Evolutionary conservation across 2,113 vertebrate species (phyloP), one percentile per base, ranked within the genome.

Genomic region (Actinemys pallida): DNA sequence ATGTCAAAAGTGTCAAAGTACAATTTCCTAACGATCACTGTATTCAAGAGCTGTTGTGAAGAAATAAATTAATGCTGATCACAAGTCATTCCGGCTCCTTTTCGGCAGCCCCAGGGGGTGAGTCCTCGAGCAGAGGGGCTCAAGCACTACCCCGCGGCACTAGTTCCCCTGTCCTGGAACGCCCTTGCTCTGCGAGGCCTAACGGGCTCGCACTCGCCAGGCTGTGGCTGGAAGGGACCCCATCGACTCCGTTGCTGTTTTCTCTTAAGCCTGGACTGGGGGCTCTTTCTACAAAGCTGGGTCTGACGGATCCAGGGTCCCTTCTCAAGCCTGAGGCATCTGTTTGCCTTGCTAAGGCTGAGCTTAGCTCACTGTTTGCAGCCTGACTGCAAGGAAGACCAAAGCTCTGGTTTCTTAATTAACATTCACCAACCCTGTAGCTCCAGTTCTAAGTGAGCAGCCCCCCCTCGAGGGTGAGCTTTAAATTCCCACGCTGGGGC

Each of bases 1-100:
- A 97, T 25, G 90, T 98, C 97, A 91, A 85, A 97, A 95, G 97
- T 98, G 98, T 98, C 96, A 97, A 97, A 90, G 90, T 90, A 84
- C 65, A 92, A 96, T 95, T 97, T 97, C 96, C 97, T 97, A 92
- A 96, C 93, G 92, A 93, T 85, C 94, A 95, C 96, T 97, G 97
- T 97, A 98, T 93, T 97, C 95, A 97, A 95, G 94, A 97, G 94
- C 96, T 97, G 95, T 96, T 95, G 97, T 96, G 93, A 97, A 95
- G 97, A 97, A 98, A 97, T 97, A 97, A 97, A 97, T n/a, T 10
- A 8, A 78, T 84, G 93, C 97, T 96, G 95, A 95, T 90, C 76
- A 90, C 83, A 54, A 12, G 45, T 54, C 42, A 5, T 72, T 72
- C 2, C 8, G 45, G 79, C 16, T 96, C n/a, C 0, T 45, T 90